phyloP scores from a whole-genome alignment of 1,140 invertebrate genomes.

The Drosophila bocki region DNA sequence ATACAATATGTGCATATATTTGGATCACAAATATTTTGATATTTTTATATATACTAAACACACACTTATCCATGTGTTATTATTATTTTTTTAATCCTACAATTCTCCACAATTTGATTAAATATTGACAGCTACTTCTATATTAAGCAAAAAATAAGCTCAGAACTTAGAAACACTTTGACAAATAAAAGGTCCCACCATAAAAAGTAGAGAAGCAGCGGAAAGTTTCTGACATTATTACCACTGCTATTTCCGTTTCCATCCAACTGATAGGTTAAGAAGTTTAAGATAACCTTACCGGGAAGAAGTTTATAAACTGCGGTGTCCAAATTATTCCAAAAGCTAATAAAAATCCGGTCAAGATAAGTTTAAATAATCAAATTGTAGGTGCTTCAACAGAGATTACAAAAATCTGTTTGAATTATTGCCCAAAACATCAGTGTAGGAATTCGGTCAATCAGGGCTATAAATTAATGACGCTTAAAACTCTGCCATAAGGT shows the following conservation, averaged over 20 bases:
- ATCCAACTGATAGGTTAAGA: not conserved
- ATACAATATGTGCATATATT: too few species aligned
- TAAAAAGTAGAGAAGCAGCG: not conserved
- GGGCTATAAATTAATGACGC: slow-evolving; percentile 3
- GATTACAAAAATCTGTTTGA: slow-evolving; percentile 14
- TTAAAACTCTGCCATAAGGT: not conserved
- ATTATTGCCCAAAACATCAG: slow-evolving; percentile 4
- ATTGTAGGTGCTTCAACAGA: not conserved
- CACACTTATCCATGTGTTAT: not conserved
- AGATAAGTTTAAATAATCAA: not conserved
- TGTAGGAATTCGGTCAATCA: not conserved
- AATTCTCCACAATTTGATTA: not conserved
- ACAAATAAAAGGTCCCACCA: not conserved
- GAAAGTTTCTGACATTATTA: slow-evolving; percentile 2
- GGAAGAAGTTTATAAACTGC: slow-evolving; percentile 22
- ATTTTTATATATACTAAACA: not conserved
- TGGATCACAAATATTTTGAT: not conserved
- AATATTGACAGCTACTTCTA: not conserved
- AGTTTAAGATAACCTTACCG: not conserved
- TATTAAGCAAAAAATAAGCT: not conserved
- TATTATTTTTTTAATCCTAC: not conserved
- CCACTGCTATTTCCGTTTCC: not conserved
- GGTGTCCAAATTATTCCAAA: not conserved
- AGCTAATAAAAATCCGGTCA: slow-evolving; percentile 14
- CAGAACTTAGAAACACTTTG: slow-evolving; percentile 5